Evolutionary conservation across 2,113 vertebrate genomes (phyloP), one percentile per base, ranked within the genome.

Genomic region (Anarhynchus alexandrinus): DNA sequence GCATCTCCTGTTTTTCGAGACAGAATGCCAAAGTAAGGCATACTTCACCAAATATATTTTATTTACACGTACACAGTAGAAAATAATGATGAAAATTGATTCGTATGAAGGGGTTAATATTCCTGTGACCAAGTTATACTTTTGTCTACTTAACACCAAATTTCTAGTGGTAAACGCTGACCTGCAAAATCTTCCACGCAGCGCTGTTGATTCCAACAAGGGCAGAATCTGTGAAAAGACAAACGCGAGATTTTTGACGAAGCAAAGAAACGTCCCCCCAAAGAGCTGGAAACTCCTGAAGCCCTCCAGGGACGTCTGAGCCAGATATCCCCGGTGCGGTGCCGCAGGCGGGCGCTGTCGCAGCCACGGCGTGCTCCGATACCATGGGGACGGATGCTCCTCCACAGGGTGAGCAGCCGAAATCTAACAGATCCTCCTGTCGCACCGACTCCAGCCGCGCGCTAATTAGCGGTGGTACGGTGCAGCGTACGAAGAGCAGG

Each of bases 31-130:
- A 40, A 9, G 86, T 6, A 8, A 64, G 55, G 8, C 51, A 32
- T 3, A 26, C 19, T 87, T 16, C 42, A 25, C 61, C 77, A 91
- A 74, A 78, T 9, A 21, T 12, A 11, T 40, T 19, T 9, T 36
- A 27, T 45, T 59, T 59, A 7, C 42, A 3, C 1, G n/a, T 11
- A 42, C 73, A 14, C 13, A n/a, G 59, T 1, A 21, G 38, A 8
- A 85, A 74, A 52, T 6, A 2, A 23, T 4, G 9, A 43, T 15
- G 51, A 10, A 8, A 34, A 12, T 0, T 14, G 5, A 7, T 15
- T 21, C 58, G 19, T 45, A 17, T 0, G 47, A 82, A 85, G 42
- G 61, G 8, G 71, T 82, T 82, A 58, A 67, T 29, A 19, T 36
- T 72, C 25, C 62, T 36, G 26, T 5, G 49, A 40, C 67, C 69